Base-by-base conservation (phyloP, 2,113 vertebrate species). In the Gallinago media region DNA sequence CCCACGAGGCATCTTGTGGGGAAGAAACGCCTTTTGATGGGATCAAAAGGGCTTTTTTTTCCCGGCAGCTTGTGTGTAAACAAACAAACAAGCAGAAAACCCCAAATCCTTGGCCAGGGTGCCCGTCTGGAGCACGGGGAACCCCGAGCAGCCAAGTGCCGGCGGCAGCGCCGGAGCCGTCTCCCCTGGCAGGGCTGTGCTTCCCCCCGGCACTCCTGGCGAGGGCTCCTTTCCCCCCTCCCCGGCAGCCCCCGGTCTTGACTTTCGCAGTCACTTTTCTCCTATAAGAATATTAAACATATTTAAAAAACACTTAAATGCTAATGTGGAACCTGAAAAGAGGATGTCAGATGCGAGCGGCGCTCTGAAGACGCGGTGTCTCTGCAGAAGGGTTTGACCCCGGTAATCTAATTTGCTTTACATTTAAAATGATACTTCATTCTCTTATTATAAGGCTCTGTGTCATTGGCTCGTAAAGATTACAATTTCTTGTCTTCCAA, bases 351-450 rank as follows among this genome's bases (percentile, higher is more conserved):
- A 85, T 22, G 93, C 18, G 1, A 49, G 65, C 79, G 89, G 86
- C 54, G 36, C 89, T 92, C 90, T 38, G 86, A 92, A 96, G 97
- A 91, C 92, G 72, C 10, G 90, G 67, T 94, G 83, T 95, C 93
- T 97, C 92, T 78, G 74, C 75, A 63, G 97, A 96, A 97, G 96
- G 96, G 95, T 97, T 97, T 98, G 98, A 98, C 98, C 97, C 94
- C 70, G 11, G 59, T 97, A 96, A 98, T 97, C 97, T 97, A 98
- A 98, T 98, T 98, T 98, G 97, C 97, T 98, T 98, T 98, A 97
- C 95, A 96, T 98, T 98, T 97, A 95, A 98, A 98, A 98, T 92
- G 97, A 98, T 97, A 97, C 95, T 98, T 98, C 95, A 97, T 97
- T 98, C 97, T 95, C 96, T 93, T 97, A 93, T 98, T 97, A 95